Conservation (phyloP, 2,113 vertebrate genomes). For the Cromileptes altivelis region DNA sequence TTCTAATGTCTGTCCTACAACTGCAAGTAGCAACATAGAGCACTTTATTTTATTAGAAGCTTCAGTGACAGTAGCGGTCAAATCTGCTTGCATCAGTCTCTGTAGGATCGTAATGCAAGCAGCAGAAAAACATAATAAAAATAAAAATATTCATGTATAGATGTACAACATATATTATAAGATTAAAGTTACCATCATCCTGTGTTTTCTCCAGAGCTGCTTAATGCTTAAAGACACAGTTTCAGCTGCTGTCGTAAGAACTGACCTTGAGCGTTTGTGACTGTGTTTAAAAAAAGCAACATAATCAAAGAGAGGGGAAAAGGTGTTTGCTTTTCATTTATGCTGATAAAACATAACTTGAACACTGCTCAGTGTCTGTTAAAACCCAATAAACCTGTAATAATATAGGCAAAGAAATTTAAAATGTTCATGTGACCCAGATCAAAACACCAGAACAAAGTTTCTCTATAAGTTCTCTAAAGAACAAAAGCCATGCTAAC, state of each 20-base stretch:
- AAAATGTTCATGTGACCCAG: no score
- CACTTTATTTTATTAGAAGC: conserved; percentile 34
- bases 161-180: neutral
- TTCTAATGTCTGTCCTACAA: conserved; percentile 29
- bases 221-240: neutral
- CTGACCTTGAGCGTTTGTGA: conserved; percentile 26
- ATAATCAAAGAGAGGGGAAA: neutral
- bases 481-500: no score
- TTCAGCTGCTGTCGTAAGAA: conserved; percentile 17
- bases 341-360: neutral
- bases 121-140: neutral
- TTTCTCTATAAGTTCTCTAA: neutral
- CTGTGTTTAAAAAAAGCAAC: conserved; percentile 7
- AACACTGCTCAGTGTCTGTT: neutral
- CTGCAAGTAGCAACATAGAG: neutral
- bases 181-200: neutral
- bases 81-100: conserved; percentile 1
- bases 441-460: no score
- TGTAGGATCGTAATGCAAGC: neutral
- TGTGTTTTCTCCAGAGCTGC: neutral
- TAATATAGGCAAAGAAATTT: no score
- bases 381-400: neutral
- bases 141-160: neutral
- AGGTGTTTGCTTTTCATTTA: neutral
- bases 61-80: conserved; percentile 8